Evolutionary conservation across 2,113 vertebrate genomes (phyloP).

Genomic region (Chlorodrepanis virens): DNA sequence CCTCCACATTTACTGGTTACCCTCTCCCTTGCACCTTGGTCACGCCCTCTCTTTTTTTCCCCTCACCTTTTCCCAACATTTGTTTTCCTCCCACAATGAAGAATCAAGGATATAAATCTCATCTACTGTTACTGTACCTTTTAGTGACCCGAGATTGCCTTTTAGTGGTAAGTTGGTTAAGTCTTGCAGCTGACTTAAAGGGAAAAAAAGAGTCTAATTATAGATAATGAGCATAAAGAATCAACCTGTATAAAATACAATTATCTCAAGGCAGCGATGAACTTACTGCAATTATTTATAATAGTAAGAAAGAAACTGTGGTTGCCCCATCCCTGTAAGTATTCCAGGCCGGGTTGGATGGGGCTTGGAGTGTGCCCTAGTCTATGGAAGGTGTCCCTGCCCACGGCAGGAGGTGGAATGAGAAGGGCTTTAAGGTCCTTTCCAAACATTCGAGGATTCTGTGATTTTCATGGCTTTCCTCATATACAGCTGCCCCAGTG

Average conservation of each 20-base stretch:
- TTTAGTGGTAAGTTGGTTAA: slow-evolving; percentile 52
- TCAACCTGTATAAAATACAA: neutral
- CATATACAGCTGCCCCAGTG: neutral
- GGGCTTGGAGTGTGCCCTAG: neutral
- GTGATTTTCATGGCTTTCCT: neutral
- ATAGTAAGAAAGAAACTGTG: neutral
- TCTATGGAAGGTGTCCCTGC: neutral
- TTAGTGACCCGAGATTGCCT: slow-evolving; percentile 13
- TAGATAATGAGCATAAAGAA: neutral
- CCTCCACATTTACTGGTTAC: neutral
- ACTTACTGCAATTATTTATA: neutral
- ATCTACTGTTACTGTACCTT: slow-evolving; percentile 57
- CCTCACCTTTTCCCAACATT: neutral
- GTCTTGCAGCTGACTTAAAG: slow-evolving; percentile 73
- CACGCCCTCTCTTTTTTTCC: neutral
- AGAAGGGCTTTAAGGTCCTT: neutral
- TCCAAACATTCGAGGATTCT: neutral
- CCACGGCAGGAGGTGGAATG: neutral
- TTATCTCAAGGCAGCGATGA: neutral
- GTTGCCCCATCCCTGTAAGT: neutral
- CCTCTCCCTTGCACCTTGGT: neutral
- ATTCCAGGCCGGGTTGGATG: neutral
- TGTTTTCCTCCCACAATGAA: neutral
- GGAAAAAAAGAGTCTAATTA: neutral
- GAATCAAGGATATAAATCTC: neutral